A percentile compares a stretch with the other conserved stretches of the same genome.
Conservation (phyloP, 1,140 invertebrate species). For the Oedothorax gibbosus region DNA sequence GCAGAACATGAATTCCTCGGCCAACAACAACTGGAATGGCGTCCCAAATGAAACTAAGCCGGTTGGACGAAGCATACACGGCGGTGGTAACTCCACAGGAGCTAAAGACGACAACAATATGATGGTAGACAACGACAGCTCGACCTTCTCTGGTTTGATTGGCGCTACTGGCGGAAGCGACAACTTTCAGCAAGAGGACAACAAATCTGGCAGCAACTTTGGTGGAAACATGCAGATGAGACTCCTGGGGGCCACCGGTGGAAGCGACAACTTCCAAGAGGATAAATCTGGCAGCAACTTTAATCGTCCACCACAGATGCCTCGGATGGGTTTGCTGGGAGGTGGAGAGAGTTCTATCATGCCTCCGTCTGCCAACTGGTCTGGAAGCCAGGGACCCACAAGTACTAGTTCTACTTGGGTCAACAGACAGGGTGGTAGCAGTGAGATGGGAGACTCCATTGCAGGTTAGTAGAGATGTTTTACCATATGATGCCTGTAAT, state of each 20-base stretch:
- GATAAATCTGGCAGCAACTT: slow-evolving; percentile 2
- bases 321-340: slow-evolving; percentile 43
- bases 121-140: slow-evolving; percentile 26
- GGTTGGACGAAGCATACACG: background rate
- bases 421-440: background rate
- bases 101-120: slow-evolving; percentile 5
- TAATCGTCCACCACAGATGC: slow-evolving; percentile 7
- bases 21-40: background rate
- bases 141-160: slow-evolving; percentile 28
- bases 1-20: slow-evolving; percentile 29
- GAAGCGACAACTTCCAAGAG: slow-evolving; percentile 3
- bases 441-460: slow-evolving; percentile 27
- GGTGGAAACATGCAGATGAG: background rate
- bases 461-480: slow-evolving; percentile 4
- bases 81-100: background rate
- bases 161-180: slow-evolving; percentile 37
- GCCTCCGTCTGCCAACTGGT: slow-evolving; percentile 32
- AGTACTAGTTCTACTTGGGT: slow-evolving; percentile 15
- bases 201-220: background rate
- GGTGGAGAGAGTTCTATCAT: slow-evolving; percentile 42
- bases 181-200: slow-evolving; percentile 8
- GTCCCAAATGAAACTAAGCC: slow-evolving; percentile 9
- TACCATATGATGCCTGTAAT: too few relatives aligned
- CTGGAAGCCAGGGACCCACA: slow-evolving; percentile 37
- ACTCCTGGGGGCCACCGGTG: slow-evolving; percentile 39